Evolutionary conservation across 2,888 invertebrate species (phyloP), one percentile per base, ranked within the genome.

Genomic region (Melieria crassipennis): DNA sequence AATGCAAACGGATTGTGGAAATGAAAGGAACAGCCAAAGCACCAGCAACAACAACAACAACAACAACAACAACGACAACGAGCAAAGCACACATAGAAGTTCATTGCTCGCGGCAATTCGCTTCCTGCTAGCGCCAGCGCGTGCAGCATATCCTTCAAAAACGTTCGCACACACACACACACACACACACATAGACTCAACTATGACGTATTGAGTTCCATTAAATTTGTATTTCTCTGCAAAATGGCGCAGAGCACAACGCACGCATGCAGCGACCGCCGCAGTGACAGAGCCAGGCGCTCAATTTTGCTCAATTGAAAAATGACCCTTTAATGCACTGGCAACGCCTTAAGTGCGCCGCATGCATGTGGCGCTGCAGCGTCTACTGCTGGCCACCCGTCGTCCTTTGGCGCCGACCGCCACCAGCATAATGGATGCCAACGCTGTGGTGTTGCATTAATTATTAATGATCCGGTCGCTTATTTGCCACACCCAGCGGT

Each of bases 21-120:
- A 61, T 43, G 46, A 43, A 45, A 61, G 11, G 30, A 30, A 30
- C 30, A 30, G 30, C 30, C 30, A 30, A 3, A 30, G 30, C 30
- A 30, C 30, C 10, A 61, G 7, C 10, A 7, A 11, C 13, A 57
- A 30, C 7, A 13, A 13, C n/a, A 13, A 30, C 57, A 13, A 4
- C n/a, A 57, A 13, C 13, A 11, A 16, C n/a, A 57, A 57, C 52
- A 6, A 52, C 4, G 4, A 57, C 16, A 57, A 57, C 3, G 57
- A 13, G 10, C 5, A 16, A 30, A 57, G 30, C 10, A 16, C 30
- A 7, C 7, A 57, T 57, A 57, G 57, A 81, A 81, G 81, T 82
- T 80, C 83, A 82, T 79, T 79, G 83, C 84, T 81, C 80, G 83
- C 82, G 83, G 84, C 74, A 81, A 81, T 78, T 75, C 67, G 70